Base-by-base conservation (phyloP, 2,888 invertebrate species). In the Conistra vaccinii region DNA sequence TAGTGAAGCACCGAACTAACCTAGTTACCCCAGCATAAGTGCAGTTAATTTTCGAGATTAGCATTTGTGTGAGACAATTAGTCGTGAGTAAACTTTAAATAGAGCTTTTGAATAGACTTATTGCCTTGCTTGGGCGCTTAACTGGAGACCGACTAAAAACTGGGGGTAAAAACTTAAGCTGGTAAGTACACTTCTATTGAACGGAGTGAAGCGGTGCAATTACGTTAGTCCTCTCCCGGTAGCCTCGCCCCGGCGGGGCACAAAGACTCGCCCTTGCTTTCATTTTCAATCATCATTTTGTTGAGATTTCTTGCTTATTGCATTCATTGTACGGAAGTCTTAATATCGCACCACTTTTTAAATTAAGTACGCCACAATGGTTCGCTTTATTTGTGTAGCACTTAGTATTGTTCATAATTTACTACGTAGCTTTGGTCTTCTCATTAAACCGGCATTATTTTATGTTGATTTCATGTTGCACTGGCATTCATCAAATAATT, bases 21-120 rank as follows among this genome's bases (percentile, higher is more conserved):
- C 89, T 78, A 89, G 87, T 89, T 90, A 89, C 81, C 79, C 79
- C 74, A 81, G 86, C 81, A 90, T 90, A 89, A 89, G 88, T 88
- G 91, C 88, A 90, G 89, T 91, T 89, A 89, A 91, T 91, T 91
- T 89, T 88, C 85, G 81, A 89, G 90, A 90, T 91, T 90, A 90
- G 87, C 89, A 89, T 89, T 91, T 89, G 88, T 88, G 84, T 87
- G 86, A 89, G 89, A 89, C 88, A 89, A 89, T 89, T 89, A 90
- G 88, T 86, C 81, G 87, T 86, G 87, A 91, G 88, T 89, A 87
- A 90, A 91, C 87, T 90, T 91, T 90, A 90, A 90, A 90, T 88
- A 89, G 83, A 76, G 86, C 86, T 83, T 90, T 89, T 86, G 81
- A 87, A 86, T 81, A 78, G 82, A 89, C 85, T 89, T 87, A 89